phyloP scores from a whole-genome alignment of 2,888 invertebrate genomes.

The Cantharis flavilabris region DNA sequence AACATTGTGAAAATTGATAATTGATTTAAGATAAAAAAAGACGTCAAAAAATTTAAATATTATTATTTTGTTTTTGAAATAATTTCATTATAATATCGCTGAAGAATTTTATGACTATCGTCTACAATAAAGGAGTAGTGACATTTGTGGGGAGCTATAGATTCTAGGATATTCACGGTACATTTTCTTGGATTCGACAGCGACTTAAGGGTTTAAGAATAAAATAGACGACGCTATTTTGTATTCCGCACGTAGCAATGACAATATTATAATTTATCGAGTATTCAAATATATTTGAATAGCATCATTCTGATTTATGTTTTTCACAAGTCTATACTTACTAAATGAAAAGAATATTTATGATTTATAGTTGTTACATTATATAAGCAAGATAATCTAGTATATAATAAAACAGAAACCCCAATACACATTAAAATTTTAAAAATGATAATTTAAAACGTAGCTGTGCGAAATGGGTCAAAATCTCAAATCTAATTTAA shows the following conservation, averaged over 20 bases:
- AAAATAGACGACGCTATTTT: constrained; percentile 39
- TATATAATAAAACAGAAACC: not conserved
- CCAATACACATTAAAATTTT: not conserved
- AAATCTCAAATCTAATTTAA: too few relatives aligned
- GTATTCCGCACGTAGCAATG: constrained; percentile 44
- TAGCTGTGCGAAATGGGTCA: not conserved
- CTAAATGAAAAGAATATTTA: constrained; percentile 1
- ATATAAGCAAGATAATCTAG: not conserved
- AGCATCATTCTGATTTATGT: constrained; percentile 41
- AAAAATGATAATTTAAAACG: not conserved
- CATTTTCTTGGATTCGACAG: constrained; percentile 43
- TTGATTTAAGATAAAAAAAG: not conserved
- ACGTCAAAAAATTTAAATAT: too few relatives aligned
- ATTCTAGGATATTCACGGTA: constrained; percentile 22
- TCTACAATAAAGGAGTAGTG: not conserved
- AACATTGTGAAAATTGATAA: too few relatives aligned
- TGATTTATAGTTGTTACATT: not conserved
- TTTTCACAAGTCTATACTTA: constrained; percentile 19
- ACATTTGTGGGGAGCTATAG: constrained; percentile 9
- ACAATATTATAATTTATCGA: constrained; percentile 48
- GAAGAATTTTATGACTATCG: not conserved
- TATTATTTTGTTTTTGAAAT: not conserved
- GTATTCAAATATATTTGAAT: constrained; percentile 44
- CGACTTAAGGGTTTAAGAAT: constrained; percentile 46
- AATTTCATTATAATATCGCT: not conserved